phyloP scores from a whole-genome alignment of 2,888 invertebrate species.

The Pristionchus mayeri region DNA sequence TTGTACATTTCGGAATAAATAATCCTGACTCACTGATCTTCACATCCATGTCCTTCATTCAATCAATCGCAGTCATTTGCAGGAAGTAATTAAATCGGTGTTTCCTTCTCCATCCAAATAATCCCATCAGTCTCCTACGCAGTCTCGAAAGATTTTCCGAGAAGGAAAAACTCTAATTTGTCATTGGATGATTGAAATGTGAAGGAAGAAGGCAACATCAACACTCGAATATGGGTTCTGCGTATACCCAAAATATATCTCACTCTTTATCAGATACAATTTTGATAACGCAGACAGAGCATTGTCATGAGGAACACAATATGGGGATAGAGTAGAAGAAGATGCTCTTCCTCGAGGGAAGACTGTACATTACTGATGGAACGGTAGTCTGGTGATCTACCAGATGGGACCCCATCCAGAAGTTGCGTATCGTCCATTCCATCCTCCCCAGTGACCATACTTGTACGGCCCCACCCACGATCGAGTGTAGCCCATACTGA shows the following conservation, averaged over 20 bases:
- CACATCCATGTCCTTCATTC: no score
- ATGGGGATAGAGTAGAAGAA: not conserved
- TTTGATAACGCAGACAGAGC: constrained; percentile 12
- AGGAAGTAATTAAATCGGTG: not conserved
- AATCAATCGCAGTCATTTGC: no score
- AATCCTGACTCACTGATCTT: no score
- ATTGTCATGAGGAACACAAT: constrained; percentile 11
- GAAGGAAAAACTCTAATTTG: constrained; percentile 7
- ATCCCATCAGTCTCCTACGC: not conserved
- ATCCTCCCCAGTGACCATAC: constrained; percentile 65
- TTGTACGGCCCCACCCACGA: constrained; percentile 67
- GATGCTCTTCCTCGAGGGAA: constrained; percentile 18
- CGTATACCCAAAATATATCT: no score
- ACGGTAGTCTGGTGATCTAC: constrained; percentile 53
- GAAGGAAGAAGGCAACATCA: not conserved
- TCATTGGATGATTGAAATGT: not conserved
- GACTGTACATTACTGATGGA: constrained; percentile 23
- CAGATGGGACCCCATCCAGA: constrained; percentile 68
- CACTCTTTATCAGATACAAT: constrained; percentile 15
- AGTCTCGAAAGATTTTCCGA: not conserved
- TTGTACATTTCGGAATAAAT: no score
- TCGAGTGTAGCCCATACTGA: constrained; percentile 34
- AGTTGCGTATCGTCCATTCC: constrained; percentile 58
- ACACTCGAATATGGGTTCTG: no score
- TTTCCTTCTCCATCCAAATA: not conserved